phyloP scores from a whole-genome alignment of 2,888 invertebrate genomes.

The Trachelus troglodyta region DNA sequence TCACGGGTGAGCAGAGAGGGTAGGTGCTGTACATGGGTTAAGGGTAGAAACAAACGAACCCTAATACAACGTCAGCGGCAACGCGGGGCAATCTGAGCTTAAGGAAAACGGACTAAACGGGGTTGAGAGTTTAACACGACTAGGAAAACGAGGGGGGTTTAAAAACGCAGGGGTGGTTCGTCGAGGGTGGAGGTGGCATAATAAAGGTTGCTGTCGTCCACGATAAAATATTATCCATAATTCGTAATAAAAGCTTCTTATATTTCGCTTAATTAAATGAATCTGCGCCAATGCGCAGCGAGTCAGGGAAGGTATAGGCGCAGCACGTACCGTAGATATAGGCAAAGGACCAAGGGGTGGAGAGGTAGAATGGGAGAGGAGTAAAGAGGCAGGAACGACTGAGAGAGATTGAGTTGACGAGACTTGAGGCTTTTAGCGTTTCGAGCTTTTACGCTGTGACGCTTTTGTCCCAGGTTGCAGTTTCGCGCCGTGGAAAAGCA shows the following conservation, averaged over 20 bases:
- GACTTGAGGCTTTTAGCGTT: slow-evolving; percentile 46
- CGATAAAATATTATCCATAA: slow-evolving; percentile 22
- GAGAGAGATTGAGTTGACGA: background rate
- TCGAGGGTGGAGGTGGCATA: background rate
- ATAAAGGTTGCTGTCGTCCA: slow-evolving; percentile 10
- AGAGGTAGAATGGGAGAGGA: background rate
- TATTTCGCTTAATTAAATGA: slow-evolving; percentile 36
- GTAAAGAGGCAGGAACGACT: background rate
- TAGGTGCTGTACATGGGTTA: background rate
- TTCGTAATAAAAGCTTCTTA: slow-evolving; percentile 41
- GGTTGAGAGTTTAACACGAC: background rate
- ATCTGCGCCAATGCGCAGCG: slow-evolving; percentile 7
- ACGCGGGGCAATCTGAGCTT: background rate
- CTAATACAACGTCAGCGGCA: background rate
- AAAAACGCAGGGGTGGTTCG: background rate
- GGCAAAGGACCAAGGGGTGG: background rate
- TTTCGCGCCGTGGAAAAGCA: slow-evolving; percentile 22
- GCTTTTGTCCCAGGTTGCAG: slow-evolving; percentile 29
- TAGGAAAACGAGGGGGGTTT: background rate
- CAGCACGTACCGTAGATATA: background rate
- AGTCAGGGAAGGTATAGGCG: background rate
- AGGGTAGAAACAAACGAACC: background rate
- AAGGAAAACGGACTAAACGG: background rate
- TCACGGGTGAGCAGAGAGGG: background rate
- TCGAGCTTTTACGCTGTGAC: slow-evolving; percentile 41